Evolutionary conservation across 2,888 invertebrate genomes (phyloP), one percentile per base, ranked within the genome.

Genomic region (Teleiodes luculella): DNA sequence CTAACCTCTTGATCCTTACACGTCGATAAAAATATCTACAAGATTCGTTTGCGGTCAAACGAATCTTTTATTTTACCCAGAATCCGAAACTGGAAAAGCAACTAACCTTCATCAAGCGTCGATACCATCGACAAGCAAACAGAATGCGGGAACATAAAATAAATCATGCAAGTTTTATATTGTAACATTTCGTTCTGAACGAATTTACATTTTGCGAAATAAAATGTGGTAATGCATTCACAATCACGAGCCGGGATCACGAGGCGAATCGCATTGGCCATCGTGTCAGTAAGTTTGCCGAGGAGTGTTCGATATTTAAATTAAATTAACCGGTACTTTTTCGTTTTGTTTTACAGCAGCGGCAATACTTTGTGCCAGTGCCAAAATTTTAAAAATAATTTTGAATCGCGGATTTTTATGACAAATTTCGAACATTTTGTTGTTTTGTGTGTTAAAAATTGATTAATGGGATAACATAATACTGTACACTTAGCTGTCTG

Each of bases 211-310:
- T 48, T 39, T 16, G 39, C 46, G 47, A 47, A 41, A 49, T 16
- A 43, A 49, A 41, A 49, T 51, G 30, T 50, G 50, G 36, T 41
- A 50, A 54, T 51, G 45, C 36, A 54, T 54, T 50, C 50, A 28
- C 20, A 46, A 51, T 54, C 49, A 54, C 54, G 54, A 47, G 28
- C 18, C 13, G 37, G 8, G 37, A 37, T 20, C 49, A 49, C 37
- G 37, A 49, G 10, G 33, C 16, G 49, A 49, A 37, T 37, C 35
- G n/a, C 37, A 49, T 49, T 37, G 49, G 28, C 48, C 28, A 37
- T 11, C 49, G 36, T 49, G 49, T 49, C 37, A 49, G 37, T 28
- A 49, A 37, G 49, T 49, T 36, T 49, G 18, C 16, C n/a, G 3
- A 24, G 48, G 20, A 14, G 16, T 33, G 46, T 47, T 33, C 31